Conservation (phyloP, 2,113 vertebrate genomes). For the Neodontobutis hainanensis region DNA sequence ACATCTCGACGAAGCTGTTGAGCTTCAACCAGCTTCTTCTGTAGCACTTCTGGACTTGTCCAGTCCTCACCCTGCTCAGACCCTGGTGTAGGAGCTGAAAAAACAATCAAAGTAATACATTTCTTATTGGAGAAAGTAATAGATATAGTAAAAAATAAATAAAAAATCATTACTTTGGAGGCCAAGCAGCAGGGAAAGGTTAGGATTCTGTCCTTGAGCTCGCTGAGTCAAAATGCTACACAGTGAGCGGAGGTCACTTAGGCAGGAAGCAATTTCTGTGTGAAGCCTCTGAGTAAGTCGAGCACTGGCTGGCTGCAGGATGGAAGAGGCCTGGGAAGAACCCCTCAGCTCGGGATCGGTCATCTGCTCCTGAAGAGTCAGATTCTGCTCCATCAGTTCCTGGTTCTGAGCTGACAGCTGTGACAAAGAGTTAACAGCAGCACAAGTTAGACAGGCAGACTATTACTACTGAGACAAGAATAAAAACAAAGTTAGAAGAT, state of each 20-base stretch:
- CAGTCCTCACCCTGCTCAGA: slow-evolving; percentile 80
- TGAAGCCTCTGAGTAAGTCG: slow-evolving; percentile 80
- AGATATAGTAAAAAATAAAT: accelerated
- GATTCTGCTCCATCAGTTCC: slow-evolving; percentile 92
- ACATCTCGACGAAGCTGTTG: slow-evolving; percentile 89
- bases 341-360: slow-evolving; percentile 72
- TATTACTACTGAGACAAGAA: too few species aligned
- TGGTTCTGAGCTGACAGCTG: slow-evolving; percentile 95
- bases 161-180: slow-evolving; percentile 84
- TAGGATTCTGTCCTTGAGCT: slow-evolving; percentile 92
- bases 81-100: slow-evolving; percentile 76
- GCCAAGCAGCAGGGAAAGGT: slow-evolving; percentile 94
- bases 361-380: slow-evolving; percentile 90
- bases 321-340: slow-evolving; percentile 58
- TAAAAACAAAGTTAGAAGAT: neutral
- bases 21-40: slow-evolving; percentile 87
- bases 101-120: neutral
- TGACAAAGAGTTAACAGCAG: slow-evolving; percentile 22
- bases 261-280: slow-evolving; percentile 85
- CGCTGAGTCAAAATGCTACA: slow-evolving; percentile 93
- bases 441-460: neutral
- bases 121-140: neutral
- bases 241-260: slow-evolving; percentile 89
- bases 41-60: slow-evolving; percentile 84
- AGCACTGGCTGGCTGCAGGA: slow-evolving; percentile 68